These are phyloP conservation scores for Megamerina dolium DNA, from an alignment of 2,888 invertebrate species.

Conservation along the genomic window DNA sequence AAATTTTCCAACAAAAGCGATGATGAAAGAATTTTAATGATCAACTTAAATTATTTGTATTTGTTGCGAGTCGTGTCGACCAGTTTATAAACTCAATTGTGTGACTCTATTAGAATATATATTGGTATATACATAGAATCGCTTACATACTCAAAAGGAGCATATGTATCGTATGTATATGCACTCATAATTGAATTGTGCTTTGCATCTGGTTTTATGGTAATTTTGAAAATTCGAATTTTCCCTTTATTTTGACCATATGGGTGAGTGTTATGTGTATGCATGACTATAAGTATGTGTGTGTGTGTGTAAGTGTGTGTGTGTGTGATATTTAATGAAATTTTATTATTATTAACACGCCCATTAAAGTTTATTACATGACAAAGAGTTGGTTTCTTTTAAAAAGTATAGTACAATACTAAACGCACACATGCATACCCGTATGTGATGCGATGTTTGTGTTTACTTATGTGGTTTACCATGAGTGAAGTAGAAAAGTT, in stretches of 20 bases:
- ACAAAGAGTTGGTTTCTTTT: slow-evolving; percentile 22
- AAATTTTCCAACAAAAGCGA: slow-evolving; percentile 14
- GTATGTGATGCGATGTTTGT: neutral
- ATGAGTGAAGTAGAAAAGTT: neutral
- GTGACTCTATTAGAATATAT: slow-evolving; percentile 32
- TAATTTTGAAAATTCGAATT: slow-evolving; percentile 1
- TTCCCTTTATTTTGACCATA: no score
- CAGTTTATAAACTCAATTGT: slow-evolving; percentile 32
- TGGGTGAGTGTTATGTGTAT: no score
- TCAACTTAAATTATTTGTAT: slow-evolving; percentile 31
- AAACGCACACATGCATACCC: neutral
- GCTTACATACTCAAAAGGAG: slow-evolving; percentile 12
- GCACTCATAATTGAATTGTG: slow-evolving; percentile 36
- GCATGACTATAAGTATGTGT: neutral
- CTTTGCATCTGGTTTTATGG: slow-evolving; percentile 22
- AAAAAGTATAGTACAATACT: no score
- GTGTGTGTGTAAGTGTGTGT: slow-evolving; percentile 6
- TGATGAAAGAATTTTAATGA: slow-evolving; percentile 22
- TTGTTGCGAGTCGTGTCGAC: slow-evolving; percentile 20
- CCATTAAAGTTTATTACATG: slow-evolving; percentile 42
- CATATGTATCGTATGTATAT: slow-evolving; percentile 21
- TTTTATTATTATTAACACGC: slow-evolving; percentile 42
- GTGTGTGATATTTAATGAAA: slow-evolving; percentile 33
- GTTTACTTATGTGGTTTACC: neutral
- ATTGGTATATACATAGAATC: slow-evolving; percentile 6